Percentiles rank a stretch among this genome's conserved stretches.
Conservation (phyloP, 1,140 invertebrate genomes). For the Batillaria attramentaria region DNA sequence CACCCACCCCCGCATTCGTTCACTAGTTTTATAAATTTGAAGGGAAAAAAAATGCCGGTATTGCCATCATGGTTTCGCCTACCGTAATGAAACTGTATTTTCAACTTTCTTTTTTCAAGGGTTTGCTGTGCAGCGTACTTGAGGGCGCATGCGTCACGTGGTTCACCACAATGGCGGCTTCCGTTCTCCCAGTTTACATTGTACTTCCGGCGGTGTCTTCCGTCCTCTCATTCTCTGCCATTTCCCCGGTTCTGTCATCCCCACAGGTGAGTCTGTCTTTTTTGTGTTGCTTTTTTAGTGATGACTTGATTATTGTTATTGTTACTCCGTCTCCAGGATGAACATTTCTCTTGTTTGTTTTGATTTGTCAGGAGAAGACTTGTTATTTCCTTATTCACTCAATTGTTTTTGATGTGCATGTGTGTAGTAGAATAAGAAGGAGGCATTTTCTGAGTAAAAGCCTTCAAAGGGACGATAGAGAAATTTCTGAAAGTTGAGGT, state of each 20-base stretch:
- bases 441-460: no score
- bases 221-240: slow-evolving; percentile 31
- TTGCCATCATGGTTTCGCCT: no score
- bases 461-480: no score
- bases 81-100: no score
- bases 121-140: slow-evolving; percentile 33
- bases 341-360: not conserved
- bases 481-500: no score
- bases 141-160: slow-evolving; percentile 43
- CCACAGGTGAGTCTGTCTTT: slow-evolving; percentile 23
- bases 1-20: no score
- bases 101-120: no score
- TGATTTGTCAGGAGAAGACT: not conserved
- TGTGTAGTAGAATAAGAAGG: not conserved
- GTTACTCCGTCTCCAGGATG: not conserved
- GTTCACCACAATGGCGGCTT: slow-evolving; percentile 39
- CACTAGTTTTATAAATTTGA: no score
- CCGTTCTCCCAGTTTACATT: slow-evolving; percentile 44
- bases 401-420: not conserved
- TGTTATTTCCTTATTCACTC: not conserved
- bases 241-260: slow-evolving; percentile 16
- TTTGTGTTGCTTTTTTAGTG: no score
- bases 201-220: slow-evolving; percentile 40
- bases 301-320: no score
- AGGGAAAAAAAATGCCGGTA: no score